A percentile compares a stretch with the other conserved stretches of the same genome.
Conservation (phyloP, 2,888 invertebrate genomes). For the Molorchus minor region DNA sequence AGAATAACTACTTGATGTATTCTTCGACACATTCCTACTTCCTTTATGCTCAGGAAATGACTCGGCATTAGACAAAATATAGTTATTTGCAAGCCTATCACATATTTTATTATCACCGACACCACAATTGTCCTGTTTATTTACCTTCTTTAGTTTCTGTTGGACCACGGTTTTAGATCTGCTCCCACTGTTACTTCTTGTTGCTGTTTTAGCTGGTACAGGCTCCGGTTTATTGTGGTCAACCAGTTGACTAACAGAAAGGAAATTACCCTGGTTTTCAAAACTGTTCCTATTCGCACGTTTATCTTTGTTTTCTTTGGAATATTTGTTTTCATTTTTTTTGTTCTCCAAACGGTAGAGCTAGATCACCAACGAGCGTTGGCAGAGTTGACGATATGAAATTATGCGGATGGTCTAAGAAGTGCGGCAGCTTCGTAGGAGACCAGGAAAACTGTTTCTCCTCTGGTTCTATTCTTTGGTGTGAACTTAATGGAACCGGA, state of each 20-base stretch:
- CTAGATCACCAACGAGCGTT: constrained; percentile 70
- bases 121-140: constrained; percentile 26
- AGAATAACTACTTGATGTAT: constrained; percentile 58
- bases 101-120: neutral
- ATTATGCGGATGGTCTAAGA: constrained; percentile 59
- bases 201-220: constrained; percentile 47
- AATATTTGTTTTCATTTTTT: constrained; percentile 52
- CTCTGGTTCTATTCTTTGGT: constrained; percentile 52
- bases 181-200: constrained; percentile 54
- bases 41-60: constrained; percentile 45
- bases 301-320: constrained; percentile 36
- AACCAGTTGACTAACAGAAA: constrained; percentile 73
- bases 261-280: constrained; percentile 63
- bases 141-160: constrained; percentile 30
- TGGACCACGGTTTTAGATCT: constrained; percentile 38
- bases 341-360: constrained; percentile 55
- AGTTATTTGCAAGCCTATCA: neutral
- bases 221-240: constrained; percentile 63
- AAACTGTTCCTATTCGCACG: constrained; percentile 38
- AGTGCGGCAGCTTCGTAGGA: constrained; percentile 64
- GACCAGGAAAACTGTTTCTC: constrained; percentile 69
- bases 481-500: constrained; percentile 43
- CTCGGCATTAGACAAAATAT: constrained; percentile 20
- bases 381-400: constrained; percentile 67
- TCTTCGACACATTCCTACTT: constrained; percentile 47